Evolutionary conservation across 37 sponge, comb jelly and placozoan genomes (phyloP), one percentile per base, ranked within the genome.

Genomic region (Hormiphora californensis): DNA sequence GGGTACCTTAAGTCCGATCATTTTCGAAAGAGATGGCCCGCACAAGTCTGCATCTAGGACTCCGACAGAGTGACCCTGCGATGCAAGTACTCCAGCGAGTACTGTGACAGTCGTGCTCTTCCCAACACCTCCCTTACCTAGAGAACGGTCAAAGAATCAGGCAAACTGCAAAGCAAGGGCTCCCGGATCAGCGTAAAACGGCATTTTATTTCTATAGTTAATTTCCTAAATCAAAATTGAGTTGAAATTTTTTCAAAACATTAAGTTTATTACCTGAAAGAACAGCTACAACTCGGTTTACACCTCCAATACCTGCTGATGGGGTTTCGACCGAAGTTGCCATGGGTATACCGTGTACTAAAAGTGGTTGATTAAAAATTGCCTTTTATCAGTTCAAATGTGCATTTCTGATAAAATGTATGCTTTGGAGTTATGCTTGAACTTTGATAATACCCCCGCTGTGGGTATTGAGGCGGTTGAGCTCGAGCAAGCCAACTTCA

Each of bases 61-160:
- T 22, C 88, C 88, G 19, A 88, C 88, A 30, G 34, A 49, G 54
- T 41, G 40, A 2, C 88, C 88, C 37, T 41, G 53, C 1, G 55
- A 23, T n/a, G 88, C 69, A 4, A 88, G 49, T 1, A 43, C 30
- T 15, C 67, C n/a, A 32, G 88, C 88, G 19, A 88, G 32, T 15
- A 88, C 55, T 5, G 88, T 35, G 30, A 69, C 69, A 28, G 69
- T 32, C 4, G 88, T 88, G 55, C 88, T 88, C 44, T 88, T 88
- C 9, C 88, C 88, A 51, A 88, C 88, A 9, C 88, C 88, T 40
- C 88, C 88, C 59, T 88, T 88, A 54, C 88, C 88, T 73, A 46
- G n/a, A n/a, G n/a, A n/a, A n/a, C n/a, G n/a, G n/a, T n/a, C n/a
- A n/a, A n/a, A n/a, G n/a, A n/a, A n/a, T n/a, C n/a, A n/a, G n/a